These are phyloP conservation scores for Lasioglossum morio DNA, from an alignment of 2,888 invertebrate species.

Conservation along the genomic window DNA sequence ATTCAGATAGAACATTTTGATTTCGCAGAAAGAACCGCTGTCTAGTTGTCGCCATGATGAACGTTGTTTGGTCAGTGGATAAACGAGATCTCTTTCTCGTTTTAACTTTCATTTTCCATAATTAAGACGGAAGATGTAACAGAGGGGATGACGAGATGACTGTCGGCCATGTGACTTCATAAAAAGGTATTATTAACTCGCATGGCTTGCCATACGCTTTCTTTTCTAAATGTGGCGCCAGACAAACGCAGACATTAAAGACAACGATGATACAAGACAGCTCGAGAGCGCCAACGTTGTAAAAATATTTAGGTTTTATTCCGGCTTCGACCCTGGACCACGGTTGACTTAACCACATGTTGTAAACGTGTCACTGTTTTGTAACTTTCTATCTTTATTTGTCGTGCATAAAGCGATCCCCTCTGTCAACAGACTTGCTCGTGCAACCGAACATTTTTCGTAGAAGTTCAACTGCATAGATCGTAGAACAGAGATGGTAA, in stretches of 20 bases:
- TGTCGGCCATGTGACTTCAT: conserved; percentile 24
- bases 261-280: conserved; percentile 60
- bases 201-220: conserved; percentile 37
- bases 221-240: conserved; percentile 50
- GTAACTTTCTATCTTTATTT: neutral
- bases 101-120: neutral
- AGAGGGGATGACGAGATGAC: conserved; percentile 22
- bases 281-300: conserved; percentile 30
- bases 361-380: conserved; percentile 7
- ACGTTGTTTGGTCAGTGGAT: neutral
- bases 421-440: neutral
- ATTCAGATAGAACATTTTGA: too few relatives aligned
- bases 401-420: neutral
- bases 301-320: conserved; percentile 62
- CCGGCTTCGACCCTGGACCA: conserved; percentile 32
- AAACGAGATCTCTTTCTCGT: neutral
- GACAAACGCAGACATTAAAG: conserved; percentile 58
- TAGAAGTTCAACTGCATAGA: neutral
- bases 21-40: too few relatives aligned
- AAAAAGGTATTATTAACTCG: conserved; percentile 53
- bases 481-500: conserved; percentile 44
- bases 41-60: neutral
- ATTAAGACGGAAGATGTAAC: neutral
- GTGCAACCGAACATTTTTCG: neutral
- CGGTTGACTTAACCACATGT: conserved; percentile 27